Base-by-base conservation (phyloP, 1,140 invertebrate species). In the Diachasmimorpha longicaudata region DNA sequence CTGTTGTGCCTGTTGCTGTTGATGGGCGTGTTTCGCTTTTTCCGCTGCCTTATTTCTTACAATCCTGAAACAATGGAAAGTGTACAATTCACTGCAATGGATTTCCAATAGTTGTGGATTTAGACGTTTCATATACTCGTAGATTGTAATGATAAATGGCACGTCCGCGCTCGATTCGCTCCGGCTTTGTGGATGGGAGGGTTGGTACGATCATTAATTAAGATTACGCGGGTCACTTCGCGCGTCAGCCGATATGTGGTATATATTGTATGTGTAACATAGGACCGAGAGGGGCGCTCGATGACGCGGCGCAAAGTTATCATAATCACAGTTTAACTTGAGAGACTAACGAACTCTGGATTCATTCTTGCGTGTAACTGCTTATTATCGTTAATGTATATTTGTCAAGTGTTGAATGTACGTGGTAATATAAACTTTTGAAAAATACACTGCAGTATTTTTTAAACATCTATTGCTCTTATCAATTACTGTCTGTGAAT, bases 11-110 rank as follows among this genome's bases (percentile, higher is more conserved):
- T 92, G 89, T 89, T 93, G 88, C 90, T 92, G 93, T 81, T 95
- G 93, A 87, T 96, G 94, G 31, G 95, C 95, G 83, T 96, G 94
- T 86, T 98, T 98, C 81, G 96, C 96, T 85, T 97, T 98, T 89
- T 98, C 97, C 4, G 96, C 97, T 11, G 97, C 97, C 85, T 98
- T 98, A 89, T 98, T 98, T 74, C 97, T 91, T 58, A 98, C 97
- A 89, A 98, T 98, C 90, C 96, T 98, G 89, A 6, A 87, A 82
- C 31, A 31, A 31, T 31, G 31, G 31, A 31, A 31, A 31, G 31
- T 2, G 6, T 31, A 31, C 31, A 31, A 31, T 31, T 6, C 2
- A 31, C 6, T 31, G 31, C 31, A 31, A 31, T 31, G 6, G 31
- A 31, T 31, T 31, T 31, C 31, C 31, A 31, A 31, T 31, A 31